Conservation (phyloP, 2,113 vertebrate genomes). For the Stegostoma tigrinum region DNA sequence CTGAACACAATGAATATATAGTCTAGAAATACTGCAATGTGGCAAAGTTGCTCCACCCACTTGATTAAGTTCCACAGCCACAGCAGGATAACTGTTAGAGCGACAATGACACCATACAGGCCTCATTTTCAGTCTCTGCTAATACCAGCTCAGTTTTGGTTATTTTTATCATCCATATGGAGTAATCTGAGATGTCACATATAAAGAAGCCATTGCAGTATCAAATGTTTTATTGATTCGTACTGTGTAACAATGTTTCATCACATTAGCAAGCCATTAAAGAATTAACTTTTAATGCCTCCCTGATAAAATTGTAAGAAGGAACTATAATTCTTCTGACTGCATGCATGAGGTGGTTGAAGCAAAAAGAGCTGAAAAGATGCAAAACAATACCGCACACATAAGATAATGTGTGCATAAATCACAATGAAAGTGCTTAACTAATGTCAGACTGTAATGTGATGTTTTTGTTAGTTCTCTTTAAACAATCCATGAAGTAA, state of each 20-base stretch:
- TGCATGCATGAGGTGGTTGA: neutral
- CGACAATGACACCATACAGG: neutral
- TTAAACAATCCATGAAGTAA: neutral
- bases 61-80: neutral
- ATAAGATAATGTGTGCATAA: slow-evolving; percentile 2
- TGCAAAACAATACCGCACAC: neutral
- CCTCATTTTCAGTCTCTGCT: neutral
- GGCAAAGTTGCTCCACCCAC: neutral
- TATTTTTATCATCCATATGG: slow-evolving; percentile 22
- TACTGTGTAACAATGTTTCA: neutral
- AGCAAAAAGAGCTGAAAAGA: neutral
- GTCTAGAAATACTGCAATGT: slow-evolving; percentile 3
- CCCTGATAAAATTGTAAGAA: neutral
- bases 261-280: neutral
- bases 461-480: neutral
- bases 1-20: neutral
- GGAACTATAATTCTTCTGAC: slow-evolving; percentile 8
- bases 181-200: neutral
- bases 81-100: neutral
- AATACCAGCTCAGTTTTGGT: slow-evolving; percentile 13
- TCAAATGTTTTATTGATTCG: slow-evolving; percentile 15
- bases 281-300: neutral
- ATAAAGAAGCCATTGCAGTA: neutral
- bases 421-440: neutral
- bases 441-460: neutral